Evolutionary conservation across 1,140 invertebrate genomes (phyloP), one percentile per base, ranked within the genome.

Genomic region (Hirudo medicinalis): DNA sequence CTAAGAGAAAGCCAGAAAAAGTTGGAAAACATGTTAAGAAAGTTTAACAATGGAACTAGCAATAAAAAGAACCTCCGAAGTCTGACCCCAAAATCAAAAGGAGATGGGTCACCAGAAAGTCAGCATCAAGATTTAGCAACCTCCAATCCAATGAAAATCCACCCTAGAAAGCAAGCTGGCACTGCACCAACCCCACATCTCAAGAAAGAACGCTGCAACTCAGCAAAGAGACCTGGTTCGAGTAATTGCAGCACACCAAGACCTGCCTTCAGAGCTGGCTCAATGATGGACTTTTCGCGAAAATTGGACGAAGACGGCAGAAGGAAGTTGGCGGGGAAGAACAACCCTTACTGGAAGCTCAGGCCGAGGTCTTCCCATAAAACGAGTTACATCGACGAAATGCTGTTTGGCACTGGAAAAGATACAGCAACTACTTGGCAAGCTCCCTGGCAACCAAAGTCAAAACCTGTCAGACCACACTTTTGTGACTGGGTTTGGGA

Each of bases 261-360:
- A 22, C 57, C 57, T 6, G 57, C 57, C 29, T 63, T 63, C 57
- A 63, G 57, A 32, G 57, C 57, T 13, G 57, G 57, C 57, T 63
- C 57, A 13, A 15, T 63, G 15, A 63, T 15, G 19, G 57, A 63
- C 29, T 63, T 63, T n/a, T 22, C 57, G 13, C 57, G 57, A 13
- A 63, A 63, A 63, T 13, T 63, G 22, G 57, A 63, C 57, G 57
- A 63, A 22, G 57, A 63, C 57, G 57, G 57, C 57, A 22, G 57
- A 15, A 3, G 57, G 13, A 63, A 63, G 22, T 22, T 63, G 22
- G 11, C 57, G 8, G 57, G 57, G 11, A 22, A 32, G 29, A 63
- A 63, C 29, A 63, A 63, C 19, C 57, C 57, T n/a, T 63, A 63
- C 57, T 63, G 57, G 57, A 63, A 63, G 19, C 20, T 63, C 9